phyloP scores from a whole-genome alignment of 2,113 vertebrate genomes.

The Clupea harengus region DNA sequence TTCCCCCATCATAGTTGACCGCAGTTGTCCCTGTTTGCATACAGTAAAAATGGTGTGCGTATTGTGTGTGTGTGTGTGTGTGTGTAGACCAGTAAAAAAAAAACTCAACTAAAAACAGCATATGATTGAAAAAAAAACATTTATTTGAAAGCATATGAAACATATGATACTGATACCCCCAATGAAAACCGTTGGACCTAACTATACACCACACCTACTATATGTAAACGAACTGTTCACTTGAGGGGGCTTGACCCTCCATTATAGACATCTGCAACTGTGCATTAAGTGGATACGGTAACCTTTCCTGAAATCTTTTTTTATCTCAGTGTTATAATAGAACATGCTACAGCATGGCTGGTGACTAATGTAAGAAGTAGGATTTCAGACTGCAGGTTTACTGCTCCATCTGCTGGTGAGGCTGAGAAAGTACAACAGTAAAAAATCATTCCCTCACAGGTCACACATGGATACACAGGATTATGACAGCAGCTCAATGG shows the following conservation, averaged over 20 bases:
- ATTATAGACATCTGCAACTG: not conserved
- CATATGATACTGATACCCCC: not conserved
- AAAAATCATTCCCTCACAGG: not conserved
- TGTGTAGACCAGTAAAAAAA: not conserved
- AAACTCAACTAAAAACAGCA: not conserved
- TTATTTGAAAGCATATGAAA: not conserved
- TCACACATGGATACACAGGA: constrained; percentile 1
- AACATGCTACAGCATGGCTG: not conserved
- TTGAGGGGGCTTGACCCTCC: not conserved
- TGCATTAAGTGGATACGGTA: not conserved
- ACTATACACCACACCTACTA: not conserved
- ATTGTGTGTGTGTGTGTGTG: not conserved
- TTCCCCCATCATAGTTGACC: not conserved
- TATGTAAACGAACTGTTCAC: not conserved
- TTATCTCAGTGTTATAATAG: not conserved
- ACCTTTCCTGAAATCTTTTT: not conserved
- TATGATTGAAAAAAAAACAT: not conserved
- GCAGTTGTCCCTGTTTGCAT: not conserved
- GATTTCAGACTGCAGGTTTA: constrained; percentile 25
- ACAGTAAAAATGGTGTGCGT: not conserved
- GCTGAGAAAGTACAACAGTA: constrained; percentile 5
- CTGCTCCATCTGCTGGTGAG: constrained; percentile 35
- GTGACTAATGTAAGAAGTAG: not conserved
- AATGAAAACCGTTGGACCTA: too few relatives aligned
- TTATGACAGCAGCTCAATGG: not conserved